These are phyloP conservation scores for Polymixis lichenea DNA, from an alignment of 2,888 invertebrate species.

Conservation along the genomic window DNA sequence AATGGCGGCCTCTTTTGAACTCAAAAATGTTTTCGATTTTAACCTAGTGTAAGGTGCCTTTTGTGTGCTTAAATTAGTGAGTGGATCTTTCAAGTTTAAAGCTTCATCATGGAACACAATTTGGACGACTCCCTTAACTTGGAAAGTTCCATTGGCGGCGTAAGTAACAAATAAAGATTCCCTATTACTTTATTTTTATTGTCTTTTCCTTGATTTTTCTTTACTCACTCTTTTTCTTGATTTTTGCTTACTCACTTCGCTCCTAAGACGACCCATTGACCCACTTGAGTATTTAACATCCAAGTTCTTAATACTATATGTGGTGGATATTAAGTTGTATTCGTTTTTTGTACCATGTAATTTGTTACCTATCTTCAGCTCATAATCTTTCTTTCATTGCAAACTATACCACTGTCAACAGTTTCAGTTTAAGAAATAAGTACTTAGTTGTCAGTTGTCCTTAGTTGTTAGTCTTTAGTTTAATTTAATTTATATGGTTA, in stretches of 20 bases:
- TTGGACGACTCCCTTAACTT: constrained; percentile 85
- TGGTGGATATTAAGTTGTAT: neutral
- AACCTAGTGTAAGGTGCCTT: constrained; percentile 49
- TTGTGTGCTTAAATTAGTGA: constrained; percentile 16
- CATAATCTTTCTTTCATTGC: neutral
- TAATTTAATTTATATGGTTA: neutral
- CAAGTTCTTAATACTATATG: neutral
- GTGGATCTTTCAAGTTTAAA: constrained; percentile 17
- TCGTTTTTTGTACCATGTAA: neutral
- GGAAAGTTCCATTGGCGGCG: constrained; percentile 83
- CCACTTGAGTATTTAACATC: neutral
- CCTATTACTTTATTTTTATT: constrained; percentile 40
- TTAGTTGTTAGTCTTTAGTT: no score
- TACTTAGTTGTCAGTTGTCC: neutral
- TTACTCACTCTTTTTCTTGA: constrained; percentile 1
- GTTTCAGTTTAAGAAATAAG: neutral
- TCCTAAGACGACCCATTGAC: no score
- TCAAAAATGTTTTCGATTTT: constrained; percentile 75
- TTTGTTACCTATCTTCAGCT: neutral
- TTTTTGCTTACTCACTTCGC: neutral
- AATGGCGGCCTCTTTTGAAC: constrained; percentile 91
- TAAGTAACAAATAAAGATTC: constrained; percentile 71
- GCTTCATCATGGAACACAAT: constrained; percentile 83
- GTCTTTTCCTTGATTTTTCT: neutral
- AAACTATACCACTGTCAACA: neutral